phyloP scores from a whole-genome alignment of 2,113 vertebrate species.

The Cryptomyrus ogoouensis region DNA sequence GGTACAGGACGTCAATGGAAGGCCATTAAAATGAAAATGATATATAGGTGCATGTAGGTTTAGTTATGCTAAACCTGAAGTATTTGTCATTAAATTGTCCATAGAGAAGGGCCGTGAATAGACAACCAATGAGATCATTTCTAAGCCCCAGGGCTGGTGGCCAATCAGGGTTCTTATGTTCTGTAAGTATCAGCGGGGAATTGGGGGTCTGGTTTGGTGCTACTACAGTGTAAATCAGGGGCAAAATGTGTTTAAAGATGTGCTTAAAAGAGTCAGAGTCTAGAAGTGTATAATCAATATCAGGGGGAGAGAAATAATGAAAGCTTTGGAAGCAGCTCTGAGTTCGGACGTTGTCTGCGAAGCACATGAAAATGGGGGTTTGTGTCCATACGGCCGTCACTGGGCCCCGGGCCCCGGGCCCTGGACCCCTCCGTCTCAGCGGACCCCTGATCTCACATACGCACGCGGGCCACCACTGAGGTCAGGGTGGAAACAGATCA shows the following conservation, averaged over 20 bases:
- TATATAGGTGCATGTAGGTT: background rate
- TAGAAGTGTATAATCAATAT: background rate
- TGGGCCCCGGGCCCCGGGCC: background rate
- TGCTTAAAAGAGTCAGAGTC: background rate
- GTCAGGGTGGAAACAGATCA: slow-evolving; percentile 35
- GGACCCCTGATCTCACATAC: background rate
- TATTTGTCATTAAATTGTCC: background rate
- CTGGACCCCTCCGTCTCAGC: background rate
- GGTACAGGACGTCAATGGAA: background rate
- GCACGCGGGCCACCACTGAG: background rate
- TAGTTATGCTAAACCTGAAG: background rate
- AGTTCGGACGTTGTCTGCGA: background rate
- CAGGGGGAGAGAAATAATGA: background rate
- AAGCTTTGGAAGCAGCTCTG: background rate
- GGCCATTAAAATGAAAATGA: background rate
- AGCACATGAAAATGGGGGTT: background rate
- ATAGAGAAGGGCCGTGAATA: background rate
- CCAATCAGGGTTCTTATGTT: background rate
- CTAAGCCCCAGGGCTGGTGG: background rate
- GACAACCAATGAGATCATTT: slow-evolving; percentile 1
- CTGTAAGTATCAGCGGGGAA: background rate
- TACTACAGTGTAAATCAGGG: background rate
- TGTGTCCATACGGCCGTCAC: background rate
- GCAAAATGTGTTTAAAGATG: slow-evolving; percentile 9
- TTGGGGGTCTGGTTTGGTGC: background rate